These are phyloP conservation scores for Trichomycterus rosablanca DNA, from an alignment of 2,113 vertebrate genomes.

Conservation along the genomic window DNA sequence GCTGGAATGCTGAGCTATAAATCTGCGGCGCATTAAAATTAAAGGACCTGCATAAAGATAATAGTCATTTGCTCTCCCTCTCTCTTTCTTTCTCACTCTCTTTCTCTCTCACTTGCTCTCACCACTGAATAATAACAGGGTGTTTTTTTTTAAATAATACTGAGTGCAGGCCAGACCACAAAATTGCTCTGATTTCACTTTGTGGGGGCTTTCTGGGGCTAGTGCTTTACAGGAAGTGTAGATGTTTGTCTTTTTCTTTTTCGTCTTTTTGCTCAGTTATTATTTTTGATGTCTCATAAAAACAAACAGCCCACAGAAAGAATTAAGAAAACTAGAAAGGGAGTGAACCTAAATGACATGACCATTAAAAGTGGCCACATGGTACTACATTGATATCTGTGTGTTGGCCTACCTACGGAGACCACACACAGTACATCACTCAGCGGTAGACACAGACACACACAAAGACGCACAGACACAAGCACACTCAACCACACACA, in stretches of 20 bases:
- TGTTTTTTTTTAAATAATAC: conserved; percentile 78
- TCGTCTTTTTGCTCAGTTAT: conserved; percentile 44
- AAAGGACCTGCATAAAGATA: conserved; percentile 82
- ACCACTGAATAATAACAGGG: conserved; percentile 76
- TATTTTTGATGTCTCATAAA: conserved; percentile 50
- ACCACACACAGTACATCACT: conserved; percentile 57
- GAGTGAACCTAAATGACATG: conserved; percentile 20
- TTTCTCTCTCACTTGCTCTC: conserved; percentile 34
- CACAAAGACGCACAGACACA: conserved; percentile 56
- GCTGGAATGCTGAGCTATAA: conserved; percentile 76
- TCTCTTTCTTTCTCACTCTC: conserved; percentile 63
- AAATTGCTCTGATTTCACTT: conserved; percentile 67
- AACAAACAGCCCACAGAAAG: conserved; percentile 48
- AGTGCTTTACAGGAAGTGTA: conserved; percentile 64
- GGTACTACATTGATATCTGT: conserved; percentile 32
- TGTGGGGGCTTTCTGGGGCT: conserved; percentile 59
- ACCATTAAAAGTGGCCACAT: conserved; percentile 32
- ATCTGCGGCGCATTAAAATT: conserved; percentile 80
- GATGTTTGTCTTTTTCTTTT: conserved; percentile 48
- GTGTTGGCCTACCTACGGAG: conserved; percentile 46
- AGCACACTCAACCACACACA: conserved; percentile 46
- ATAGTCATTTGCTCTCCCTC: conserved; percentile 71
- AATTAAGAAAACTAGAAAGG: conserved; percentile 40
- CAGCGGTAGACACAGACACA: conserved; percentile 41
- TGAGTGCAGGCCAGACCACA: conserved; percentile 69